Evolutionary conservation across 2,113 vertebrate species (phyloP).

Genomic region (Triplophysa dalaica): DNA sequence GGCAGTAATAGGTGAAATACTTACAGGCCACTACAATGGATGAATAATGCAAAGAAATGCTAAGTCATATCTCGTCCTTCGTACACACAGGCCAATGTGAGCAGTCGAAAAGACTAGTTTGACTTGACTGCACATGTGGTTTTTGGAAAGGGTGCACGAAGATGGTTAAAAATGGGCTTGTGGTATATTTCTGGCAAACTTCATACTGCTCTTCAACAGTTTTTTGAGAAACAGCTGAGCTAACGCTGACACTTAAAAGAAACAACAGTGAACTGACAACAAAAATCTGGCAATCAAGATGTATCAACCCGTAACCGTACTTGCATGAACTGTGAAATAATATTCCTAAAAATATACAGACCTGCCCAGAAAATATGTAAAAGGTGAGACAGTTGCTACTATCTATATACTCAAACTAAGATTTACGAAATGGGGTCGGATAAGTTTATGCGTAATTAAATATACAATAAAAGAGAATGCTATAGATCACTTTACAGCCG

Average conservation of each 20-base stretch:
- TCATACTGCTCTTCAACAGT: too few species aligned
- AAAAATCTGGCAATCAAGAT: neutral
- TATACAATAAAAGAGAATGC: neutral
- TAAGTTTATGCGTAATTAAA: constrained; percentile 32
- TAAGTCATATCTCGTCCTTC: too few species aligned
- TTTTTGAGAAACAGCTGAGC: too few species aligned
- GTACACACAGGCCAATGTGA: too few species aligned
- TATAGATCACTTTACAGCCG: constrained; percentile 30
- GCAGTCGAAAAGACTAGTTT: too few species aligned
- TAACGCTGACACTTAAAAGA: too few species aligned
- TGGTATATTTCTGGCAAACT: too few species aligned
- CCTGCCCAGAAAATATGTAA: neutral
- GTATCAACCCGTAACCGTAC: neutral
- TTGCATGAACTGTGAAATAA: neutral
- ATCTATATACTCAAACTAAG: constrained; percentile 15
- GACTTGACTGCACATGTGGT: too few species aligned
- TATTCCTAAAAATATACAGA: constrained; percentile 12
- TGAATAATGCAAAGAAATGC: constrained; percentile 44
- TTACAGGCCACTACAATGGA: neutral
- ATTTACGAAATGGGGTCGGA: constrained; percentile 19
- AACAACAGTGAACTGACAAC: too few species aligned
- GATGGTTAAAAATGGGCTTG: too few species aligned
- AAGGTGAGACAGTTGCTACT: constrained; percentile 4
- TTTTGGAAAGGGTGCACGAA: too few species aligned
- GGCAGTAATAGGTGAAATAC: neutral